A percentile compares a stretch with the other conserved stretches of the same genome.
These are phyloP conservation scores for Rhineura floridana DNA, from an alignment of 2,113 vertebrate species.

Conservation along the genomic window DNA sequence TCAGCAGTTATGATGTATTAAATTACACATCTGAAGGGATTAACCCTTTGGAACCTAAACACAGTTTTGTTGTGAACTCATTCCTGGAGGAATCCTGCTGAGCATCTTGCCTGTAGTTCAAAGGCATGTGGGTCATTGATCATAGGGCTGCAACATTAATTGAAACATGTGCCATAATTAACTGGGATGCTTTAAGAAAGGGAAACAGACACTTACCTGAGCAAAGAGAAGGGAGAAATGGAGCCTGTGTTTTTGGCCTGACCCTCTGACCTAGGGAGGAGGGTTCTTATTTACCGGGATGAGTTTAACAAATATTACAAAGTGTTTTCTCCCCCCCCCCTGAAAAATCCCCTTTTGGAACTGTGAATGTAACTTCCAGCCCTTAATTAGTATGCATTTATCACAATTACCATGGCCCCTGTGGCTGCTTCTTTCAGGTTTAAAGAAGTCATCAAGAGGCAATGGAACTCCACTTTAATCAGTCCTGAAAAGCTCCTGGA, in stretches of 20 bases:
- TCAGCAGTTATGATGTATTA: conserved; percentile 86
- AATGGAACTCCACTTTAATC: conserved; percentile 62
- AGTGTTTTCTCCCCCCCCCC: conserved; percentile 8
- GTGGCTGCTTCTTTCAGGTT: conserved; percentile 62
- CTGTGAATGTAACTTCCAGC: not conserved
- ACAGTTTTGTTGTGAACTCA: conserved; percentile 15
- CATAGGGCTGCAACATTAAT: conserved; percentile 26
- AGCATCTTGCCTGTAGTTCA: not conserved
- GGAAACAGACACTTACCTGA: conserved; percentile 39
- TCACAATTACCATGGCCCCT: conserved; percentile 33
- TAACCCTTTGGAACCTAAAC: conserved; percentile 73
- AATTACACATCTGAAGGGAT: conserved; percentile 77
- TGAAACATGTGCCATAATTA: conserved; percentile 37
- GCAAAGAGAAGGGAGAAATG: not conserved
- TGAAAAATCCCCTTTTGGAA: not conserved
- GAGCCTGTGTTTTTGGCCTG: not conserved
- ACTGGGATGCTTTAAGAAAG: not conserved
- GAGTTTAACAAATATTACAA: not conserved
- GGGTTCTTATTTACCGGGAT: rapidly evolving
- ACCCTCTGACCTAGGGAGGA: rapidly evolving
- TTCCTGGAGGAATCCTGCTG: conserved; percentile 2
- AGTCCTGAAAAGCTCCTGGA: conserved; percentile 61
- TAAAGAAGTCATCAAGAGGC: conserved; percentile 63
- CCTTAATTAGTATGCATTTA: conserved; percentile 35
- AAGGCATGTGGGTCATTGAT: conserved; percentile 10